Base-by-base conservation (phyloP, 2,888 invertebrate species). In the Microchrysa polita region DNA sequence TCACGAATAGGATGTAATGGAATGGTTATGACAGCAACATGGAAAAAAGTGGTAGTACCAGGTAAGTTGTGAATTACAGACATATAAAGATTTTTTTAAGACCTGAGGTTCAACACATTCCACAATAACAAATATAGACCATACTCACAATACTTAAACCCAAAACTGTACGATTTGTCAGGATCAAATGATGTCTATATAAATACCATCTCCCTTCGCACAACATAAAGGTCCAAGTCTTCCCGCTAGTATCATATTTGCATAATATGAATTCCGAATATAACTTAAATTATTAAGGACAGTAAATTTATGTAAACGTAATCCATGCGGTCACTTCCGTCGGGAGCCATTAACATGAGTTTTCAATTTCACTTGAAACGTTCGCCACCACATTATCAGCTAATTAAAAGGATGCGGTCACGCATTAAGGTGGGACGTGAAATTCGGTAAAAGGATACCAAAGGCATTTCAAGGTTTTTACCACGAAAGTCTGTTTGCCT, bases 351-450 rank as follows among this genome's bases (percentile, higher is more conserved):
- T 61, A 34, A 40, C 61, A 61, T 61, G n/a, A 14, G 16, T 23
- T 40, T 61, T 61, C 61, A 61, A 40, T 61, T 61, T 61, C 16
- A 16, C 60, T 16, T 22, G 10, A 9, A 18, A 9, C 16, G 23
- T 18, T 22, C 40, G 16, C 61, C 5, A n/a, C n/a, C n/a, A 61
- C 34, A 61, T 61, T 40, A 61, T 16, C 16, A 5, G 40, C 61
- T 61, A 61, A 61, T 61, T 61, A 61, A 61, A 61, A 40, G 23
- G 40, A 61, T 61, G 61, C 18, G 61, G 34, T 40, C 34, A 61
- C 61, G 40, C 61, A 61, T 61, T 61, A 27, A 16, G 40, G n/a
- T n/a, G 27, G 27, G n/a, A 61, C 61, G n/a, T n/a, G 27, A 7
- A 14, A 61, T 40, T n/a, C 27, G 61, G 61, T 61, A 61, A 61